A percentile compares a stretch with the other conserved stretches of the same genome.
These are phyloP conservation scores for Homalodisca vitripennis DNA, from an alignment of 1,140 invertebrate genomes.

Conservation along the genomic window DNA sequence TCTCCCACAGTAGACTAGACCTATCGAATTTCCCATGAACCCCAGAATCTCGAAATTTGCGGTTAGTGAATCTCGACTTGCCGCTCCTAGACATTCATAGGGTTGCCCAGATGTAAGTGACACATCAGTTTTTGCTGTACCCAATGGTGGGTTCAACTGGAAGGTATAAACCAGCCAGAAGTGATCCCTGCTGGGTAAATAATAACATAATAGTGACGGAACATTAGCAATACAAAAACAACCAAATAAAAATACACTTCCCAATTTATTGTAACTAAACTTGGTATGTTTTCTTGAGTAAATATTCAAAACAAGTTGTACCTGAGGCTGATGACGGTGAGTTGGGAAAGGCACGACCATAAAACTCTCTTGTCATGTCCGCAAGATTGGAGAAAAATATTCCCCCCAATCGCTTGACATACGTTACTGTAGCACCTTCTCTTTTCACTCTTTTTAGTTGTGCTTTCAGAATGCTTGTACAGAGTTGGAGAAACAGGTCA, in stretches of 20 bases:
- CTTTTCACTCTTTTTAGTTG: slow-evolving; percentile 83
- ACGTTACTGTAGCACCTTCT: slow-evolving; percentile 82
- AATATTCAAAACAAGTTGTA: slow-evolving; percentile 31
- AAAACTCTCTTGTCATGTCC: slow-evolving; percentile 85
- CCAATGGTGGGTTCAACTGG: too few species aligned
- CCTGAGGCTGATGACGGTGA: slow-evolving; percentile 66
- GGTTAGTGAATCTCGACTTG: too few species aligned
- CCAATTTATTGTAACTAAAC: slow-evolving; percentile 20
- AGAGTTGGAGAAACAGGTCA: slow-evolving; percentile 82
- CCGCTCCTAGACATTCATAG: too few species aligned
- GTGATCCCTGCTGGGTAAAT: too few species aligned
- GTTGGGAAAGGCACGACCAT: slow-evolving; percentile 71
- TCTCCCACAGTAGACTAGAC: too few species aligned
- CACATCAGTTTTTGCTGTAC: too few species aligned
- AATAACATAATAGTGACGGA: too few species aligned
- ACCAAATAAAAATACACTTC: slow-evolving; percentile 6
- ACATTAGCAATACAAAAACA: neutral
- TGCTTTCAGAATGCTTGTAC: slow-evolving; percentile 78
- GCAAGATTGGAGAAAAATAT: slow-evolving; percentile 87
- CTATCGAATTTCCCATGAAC: too few species aligned
- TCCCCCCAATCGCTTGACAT: slow-evolving; percentile 79
- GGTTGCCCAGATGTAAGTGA: too few species aligned
- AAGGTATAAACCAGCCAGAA: too few species aligned
- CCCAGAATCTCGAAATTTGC: too few species aligned
- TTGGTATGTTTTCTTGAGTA: neutral